A percentile compares a stretch with the other conserved stretches of the same genome.
Evolutionary conservation across 2,113 vertebrate genomes (phyloP).

Genomic region (Zosterops japonicus): DNA sequence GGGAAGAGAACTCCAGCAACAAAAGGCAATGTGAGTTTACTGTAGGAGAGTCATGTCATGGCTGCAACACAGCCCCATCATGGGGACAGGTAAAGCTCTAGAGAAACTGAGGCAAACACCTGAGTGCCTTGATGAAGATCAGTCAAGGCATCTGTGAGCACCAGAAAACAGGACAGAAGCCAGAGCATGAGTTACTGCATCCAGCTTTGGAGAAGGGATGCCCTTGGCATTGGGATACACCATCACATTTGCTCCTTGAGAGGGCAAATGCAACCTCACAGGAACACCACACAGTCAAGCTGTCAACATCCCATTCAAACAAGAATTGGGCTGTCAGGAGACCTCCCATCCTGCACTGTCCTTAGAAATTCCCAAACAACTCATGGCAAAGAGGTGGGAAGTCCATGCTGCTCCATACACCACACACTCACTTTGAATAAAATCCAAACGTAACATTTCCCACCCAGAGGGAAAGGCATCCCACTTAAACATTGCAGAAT

Average conservation of each 20-base stretch:
- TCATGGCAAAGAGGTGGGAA: neutral
- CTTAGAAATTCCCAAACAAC: neutral
- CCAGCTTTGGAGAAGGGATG: neutral
- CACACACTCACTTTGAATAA: neutral
- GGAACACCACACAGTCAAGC: neutral
- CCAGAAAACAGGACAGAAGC: neutral
- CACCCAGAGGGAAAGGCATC: neutral
- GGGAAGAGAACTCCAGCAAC: neutral
- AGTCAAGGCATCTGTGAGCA: neutral
- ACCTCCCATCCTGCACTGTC: neutral
- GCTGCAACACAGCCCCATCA: neutral
- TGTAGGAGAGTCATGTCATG: neutral
- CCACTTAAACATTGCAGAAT: neutral
- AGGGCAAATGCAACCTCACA: neutral
- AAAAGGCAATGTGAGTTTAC: neutral
- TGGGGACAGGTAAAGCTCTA: neutral
- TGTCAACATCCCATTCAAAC: neutral
- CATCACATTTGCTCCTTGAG: neutral
- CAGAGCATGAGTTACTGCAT: neutral
- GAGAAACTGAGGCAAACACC: neutral
- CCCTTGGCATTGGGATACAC: neutral
- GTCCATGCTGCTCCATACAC: rapidly evolving
- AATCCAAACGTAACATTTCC: neutral
- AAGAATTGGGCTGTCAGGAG: neutral
- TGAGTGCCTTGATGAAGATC: neutral